Evolutionary conservation across 2,888 invertebrate genomes (phyloP).

Genomic region (Eledona agricola): DNA sequence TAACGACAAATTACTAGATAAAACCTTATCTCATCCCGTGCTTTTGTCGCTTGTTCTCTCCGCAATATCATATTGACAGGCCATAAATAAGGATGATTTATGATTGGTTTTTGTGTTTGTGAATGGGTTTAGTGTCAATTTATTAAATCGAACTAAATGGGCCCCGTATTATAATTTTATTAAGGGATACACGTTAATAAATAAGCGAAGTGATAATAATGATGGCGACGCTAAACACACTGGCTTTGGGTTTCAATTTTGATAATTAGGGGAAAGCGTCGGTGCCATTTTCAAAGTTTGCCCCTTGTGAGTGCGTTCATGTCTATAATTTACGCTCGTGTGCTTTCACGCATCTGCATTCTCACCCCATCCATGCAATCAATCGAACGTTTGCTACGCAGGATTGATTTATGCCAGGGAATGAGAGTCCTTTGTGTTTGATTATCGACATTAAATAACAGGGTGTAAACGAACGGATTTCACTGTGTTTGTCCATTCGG

Average conservation of each 20-base stretch:
- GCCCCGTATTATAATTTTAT: conserved; percentile 28
- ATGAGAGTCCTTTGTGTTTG: conserved; percentile 50
- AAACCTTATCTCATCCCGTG: conserved; percentile 40
- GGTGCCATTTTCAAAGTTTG: conserved; percentile 39
- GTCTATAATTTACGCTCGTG: conserved; percentile 50
- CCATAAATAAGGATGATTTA: conserved; percentile 38
- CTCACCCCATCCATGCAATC: conserved; percentile 44
- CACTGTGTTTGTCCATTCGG: conserved; percentile 19
- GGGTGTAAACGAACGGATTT: conserved; percentile 44
- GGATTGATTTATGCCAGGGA: conserved; percentile 52
- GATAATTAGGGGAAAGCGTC: conserved; percentile 44
- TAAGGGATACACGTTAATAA: conserved; percentile 10
- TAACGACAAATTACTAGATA: conserved; percentile 52
- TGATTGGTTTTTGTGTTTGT: conserved; percentile 31
- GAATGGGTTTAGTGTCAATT: conserved; percentile 35
- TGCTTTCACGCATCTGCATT: conserved; percentile 43
- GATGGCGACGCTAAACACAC: conserved; percentile 8
- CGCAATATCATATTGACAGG: conserved; percentile 36
- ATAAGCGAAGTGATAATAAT: conserved; percentile 2
- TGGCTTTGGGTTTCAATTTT: conserved; percentile 41
- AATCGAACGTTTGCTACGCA: conserved; percentile 50
- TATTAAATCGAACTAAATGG: conserved; percentile 31
- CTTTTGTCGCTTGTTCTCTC: conserved; percentile 34
- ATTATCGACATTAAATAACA: conserved; percentile 53
- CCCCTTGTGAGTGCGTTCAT: conserved; percentile 41